Percentiles rank a stretch among this genome's conserved stretches.
Evolutionary conservation across 2,797 vertebrate species (phyloP).

Genomic region (Ceyx erithaca): DNA sequence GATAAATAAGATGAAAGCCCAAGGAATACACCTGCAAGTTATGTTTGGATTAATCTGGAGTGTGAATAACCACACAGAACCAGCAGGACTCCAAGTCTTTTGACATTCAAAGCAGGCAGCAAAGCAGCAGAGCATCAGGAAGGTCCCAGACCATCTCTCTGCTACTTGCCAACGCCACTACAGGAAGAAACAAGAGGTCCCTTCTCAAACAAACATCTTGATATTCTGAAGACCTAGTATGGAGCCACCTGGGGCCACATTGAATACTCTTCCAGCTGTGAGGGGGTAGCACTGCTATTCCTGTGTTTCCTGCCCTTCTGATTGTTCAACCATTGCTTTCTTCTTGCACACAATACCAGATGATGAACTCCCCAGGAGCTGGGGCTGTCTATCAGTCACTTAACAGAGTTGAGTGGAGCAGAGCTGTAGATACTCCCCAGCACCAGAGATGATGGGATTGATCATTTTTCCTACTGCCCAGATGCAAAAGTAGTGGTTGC

Average conservation of each 20-base stretch:
- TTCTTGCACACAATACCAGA: not conserved
- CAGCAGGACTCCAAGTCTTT: not conserved
- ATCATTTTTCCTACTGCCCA: not conserved
- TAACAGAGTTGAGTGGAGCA: not conserved
- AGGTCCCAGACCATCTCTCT: not conserved
- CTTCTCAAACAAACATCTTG: not conserved
- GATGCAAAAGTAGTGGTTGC: not conserved
- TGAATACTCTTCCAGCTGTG: not conserved
- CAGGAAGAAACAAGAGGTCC: not conserved
- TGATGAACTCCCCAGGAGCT: not conserved
- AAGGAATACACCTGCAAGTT: not conserved
- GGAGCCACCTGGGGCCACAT: not conserved
- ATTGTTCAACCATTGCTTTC: not conserved
- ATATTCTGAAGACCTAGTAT: not conserved
- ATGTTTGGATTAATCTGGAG: not conserved
- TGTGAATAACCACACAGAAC: not conserved
- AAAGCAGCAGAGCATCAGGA: not conserved
- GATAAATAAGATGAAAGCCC: not conserved
- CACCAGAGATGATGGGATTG: not conserved
- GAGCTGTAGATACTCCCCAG: not conserved
- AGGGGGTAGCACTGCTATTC: not conserved
- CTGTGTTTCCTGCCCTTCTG: not conserved
- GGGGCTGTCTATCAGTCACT: not conserved
- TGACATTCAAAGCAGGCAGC: not conserved
- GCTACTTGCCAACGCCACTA: accelerated